Percentiles rank a stretch among this genome's conserved stretches.
phyloP scores from a whole-genome alignment of 2,113 vertebrate species.

The Cyanoramphus novaezelandiae region DNA sequence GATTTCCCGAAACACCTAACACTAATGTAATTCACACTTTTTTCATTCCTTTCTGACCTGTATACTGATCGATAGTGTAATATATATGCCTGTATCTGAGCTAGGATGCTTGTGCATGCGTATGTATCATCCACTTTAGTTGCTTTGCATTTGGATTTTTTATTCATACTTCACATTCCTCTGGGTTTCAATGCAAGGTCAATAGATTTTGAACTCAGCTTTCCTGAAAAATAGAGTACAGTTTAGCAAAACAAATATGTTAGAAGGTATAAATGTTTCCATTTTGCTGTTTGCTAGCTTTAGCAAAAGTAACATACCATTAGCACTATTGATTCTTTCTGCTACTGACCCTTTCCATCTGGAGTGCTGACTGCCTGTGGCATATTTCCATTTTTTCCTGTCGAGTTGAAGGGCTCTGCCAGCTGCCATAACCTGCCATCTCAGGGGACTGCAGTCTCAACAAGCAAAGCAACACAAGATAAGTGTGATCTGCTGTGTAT shows the following conservation, averaged over 20 bases:
- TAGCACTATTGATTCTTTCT: not conserved
- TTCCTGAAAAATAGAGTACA: not conserved
- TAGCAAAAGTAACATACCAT: not conserved
- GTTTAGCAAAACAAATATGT: not conserved
- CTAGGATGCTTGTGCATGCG: not conserved
- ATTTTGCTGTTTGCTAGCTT: not conserved
- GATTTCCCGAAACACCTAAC: not conserved
- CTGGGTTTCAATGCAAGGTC: not conserved
- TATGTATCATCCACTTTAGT: not conserved
- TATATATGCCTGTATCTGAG: not conserved
- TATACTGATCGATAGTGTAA: not conserved
- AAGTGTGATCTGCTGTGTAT: not conserved
- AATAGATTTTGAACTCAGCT: not conserved
- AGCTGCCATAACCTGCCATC: not conserved
- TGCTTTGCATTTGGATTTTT: not conserved
- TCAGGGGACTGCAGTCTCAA: not conserved
- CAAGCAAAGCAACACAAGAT: not conserved
- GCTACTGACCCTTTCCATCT: not conserved
- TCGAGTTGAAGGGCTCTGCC: not conserved
- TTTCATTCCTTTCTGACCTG: not conserved
- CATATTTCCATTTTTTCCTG: constrained; percentile 5
- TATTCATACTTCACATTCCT: not conserved
- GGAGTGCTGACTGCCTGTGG: not conserved
- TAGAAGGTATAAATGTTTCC: not conserved
- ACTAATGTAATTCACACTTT: not conserved